Conservation (phyloP, 2,113 vertebrate species). For the Odobenus rosmarus region DNA sequence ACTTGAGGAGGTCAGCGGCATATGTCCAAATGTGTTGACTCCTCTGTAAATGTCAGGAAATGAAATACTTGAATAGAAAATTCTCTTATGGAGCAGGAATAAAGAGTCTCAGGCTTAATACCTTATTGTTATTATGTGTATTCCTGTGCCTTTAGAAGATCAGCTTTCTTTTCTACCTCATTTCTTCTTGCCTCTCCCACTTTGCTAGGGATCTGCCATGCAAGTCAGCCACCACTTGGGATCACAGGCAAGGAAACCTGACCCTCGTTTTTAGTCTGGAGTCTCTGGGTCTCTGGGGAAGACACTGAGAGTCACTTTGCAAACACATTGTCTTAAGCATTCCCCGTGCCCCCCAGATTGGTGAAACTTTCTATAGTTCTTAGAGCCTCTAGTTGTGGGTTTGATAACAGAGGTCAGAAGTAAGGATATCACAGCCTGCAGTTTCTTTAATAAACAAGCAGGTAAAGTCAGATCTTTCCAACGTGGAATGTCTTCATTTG, state of each 20-base stretch:
- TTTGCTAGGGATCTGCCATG: background rate
- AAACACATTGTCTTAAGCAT: background rate
- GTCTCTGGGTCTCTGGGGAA: background rate
- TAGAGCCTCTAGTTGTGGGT: background rate
- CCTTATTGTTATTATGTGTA: background rate
- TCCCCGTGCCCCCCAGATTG: rapidly evolving
- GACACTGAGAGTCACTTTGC: background rate
- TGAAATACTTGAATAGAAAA: slow-evolving; percentile 29
- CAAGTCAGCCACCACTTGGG: background rate
- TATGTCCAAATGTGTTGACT: background rate
- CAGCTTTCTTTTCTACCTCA: background rate
- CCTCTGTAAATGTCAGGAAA: background rate
- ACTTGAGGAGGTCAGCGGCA: background rate
- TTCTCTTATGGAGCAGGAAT: background rate
- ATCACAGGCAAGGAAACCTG: background rate
- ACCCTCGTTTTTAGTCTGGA: background rate
- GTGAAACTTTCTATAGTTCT: background rate
- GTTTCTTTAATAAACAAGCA: background rate
- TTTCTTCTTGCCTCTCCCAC: background rate
- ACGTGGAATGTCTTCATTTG: background rate
- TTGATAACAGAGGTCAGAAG: slow-evolving; percentile 20
- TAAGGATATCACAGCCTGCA: background rate
- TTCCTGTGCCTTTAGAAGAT: background rate
- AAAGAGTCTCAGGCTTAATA: background rate
- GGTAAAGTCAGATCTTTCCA: background rate